Percentiles rank a stretch among this genome's conserved stretches.
Conservation (phyloP, 1,140 invertebrate genomes). For the Coelopa frigida region DNA sequence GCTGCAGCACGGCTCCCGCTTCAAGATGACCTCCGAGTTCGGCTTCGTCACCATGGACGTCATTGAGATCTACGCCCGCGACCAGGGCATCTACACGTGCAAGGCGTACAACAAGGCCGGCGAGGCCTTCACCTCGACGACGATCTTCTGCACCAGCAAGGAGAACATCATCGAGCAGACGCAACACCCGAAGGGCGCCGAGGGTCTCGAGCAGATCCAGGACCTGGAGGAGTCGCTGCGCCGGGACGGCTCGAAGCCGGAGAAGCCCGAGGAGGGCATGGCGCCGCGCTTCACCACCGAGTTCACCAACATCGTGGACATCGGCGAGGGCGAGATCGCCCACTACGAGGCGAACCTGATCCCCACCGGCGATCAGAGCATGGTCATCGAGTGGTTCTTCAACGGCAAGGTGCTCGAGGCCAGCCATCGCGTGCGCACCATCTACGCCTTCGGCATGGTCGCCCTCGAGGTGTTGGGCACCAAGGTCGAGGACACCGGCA, state of each 20-base stretch:
- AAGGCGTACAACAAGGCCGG: constrained; percentile 79
- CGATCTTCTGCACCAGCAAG: constrained; percentile 75
- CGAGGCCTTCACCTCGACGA: constrained; percentile 86
- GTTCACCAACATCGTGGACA: constrained; percentile 71
- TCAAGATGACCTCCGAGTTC: constrained; percentile 84
- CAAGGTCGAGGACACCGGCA: constrained; percentile 80
- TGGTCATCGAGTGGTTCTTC: constrained; percentile 97
- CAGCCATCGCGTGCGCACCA: constrained; percentile 80
- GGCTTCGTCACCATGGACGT: constrained; percentile 87
- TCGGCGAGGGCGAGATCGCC: constrained; percentile 84
- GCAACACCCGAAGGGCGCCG: constrained; percentile 87
- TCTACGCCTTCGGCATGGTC: constrained; percentile 93
- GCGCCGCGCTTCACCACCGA: constrained; percentile 82
- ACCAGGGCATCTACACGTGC: constrained; percentile 90
- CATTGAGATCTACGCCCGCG: constrained; percentile 82
- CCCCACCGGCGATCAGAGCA: constrained; percentile 89
- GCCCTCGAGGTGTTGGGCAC: constrained; percentile 86
- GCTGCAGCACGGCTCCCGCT: constrained; percentile 74
- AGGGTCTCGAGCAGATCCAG: constrained; percentile 84
- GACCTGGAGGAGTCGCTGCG: constrained; percentile 80
- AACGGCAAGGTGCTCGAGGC: constrained; percentile 84
- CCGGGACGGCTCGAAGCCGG: constrained; percentile 56
- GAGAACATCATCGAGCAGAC: constrained; percentile 78
- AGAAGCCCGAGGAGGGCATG: constrained; percentile 68
- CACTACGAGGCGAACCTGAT: constrained; percentile 91